Percentiles rank a stretch among this genome's conserved stretches.
Conservation (phyloP, 2,113 vertebrate species). For the Tragelaphus strepsiceros region DNA sequence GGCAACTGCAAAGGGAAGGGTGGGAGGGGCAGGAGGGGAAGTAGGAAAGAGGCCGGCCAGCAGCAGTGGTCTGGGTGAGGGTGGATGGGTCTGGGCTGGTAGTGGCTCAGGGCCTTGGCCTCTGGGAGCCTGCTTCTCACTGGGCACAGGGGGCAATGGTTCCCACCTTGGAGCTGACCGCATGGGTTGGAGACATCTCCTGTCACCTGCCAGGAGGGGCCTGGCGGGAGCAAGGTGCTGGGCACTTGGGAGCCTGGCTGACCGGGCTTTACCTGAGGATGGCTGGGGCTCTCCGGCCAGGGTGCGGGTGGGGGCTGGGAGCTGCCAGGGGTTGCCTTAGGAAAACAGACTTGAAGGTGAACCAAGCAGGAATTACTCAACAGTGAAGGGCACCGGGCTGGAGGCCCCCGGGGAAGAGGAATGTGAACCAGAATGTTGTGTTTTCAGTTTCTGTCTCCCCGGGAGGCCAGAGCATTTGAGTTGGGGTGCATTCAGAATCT, state of each 20-base stretch:
- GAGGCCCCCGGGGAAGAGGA: neutral
- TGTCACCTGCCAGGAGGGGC: neutral
- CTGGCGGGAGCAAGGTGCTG: neutral
- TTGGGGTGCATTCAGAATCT: neutral
- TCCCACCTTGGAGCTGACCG: neutral
- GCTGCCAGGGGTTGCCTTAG: neutral
- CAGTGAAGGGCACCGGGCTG: neutral
- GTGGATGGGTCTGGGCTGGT: too few relatives aligned
- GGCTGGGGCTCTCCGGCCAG: neutral
- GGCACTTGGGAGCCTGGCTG: too few relatives aligned
- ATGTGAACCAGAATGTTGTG: neutral
- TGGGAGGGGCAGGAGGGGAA: accelerated
- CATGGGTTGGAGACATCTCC: accelerated
- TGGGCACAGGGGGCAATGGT: accelerated
- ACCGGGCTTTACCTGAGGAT: neutral
- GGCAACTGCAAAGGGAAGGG: neutral
- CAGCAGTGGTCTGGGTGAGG: neutral
- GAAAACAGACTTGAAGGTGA: neutral
- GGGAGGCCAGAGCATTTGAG: neutral
- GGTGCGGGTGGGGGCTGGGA: neutral
- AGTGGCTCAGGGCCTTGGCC: neutral
- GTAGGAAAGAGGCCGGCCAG: accelerated
- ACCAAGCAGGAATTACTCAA: neutral
- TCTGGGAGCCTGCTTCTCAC: neutral
- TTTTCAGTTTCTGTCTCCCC: neutral